Conservation (phyloP, 2,797 vertebrate species). For the Hoplostethus atlanticus region DNA sequence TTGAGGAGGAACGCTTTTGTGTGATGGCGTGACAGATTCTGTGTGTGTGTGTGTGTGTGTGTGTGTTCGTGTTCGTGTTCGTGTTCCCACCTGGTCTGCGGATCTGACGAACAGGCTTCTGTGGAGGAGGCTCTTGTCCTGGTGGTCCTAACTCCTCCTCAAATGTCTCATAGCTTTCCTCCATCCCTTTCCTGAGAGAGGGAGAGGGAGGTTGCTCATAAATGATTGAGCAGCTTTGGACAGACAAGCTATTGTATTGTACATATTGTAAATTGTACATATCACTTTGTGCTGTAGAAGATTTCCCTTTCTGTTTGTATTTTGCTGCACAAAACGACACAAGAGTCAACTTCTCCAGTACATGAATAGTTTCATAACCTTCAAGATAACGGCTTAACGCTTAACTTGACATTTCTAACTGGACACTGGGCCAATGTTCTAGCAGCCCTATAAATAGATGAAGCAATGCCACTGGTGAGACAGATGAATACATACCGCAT, state of each 20-base stretch:
- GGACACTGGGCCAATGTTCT: slow-evolving; percentile 69
- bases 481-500: slow-evolving; percentile 41
- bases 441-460: slow-evolving; percentile 77
- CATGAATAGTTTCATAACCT: slow-evolving; percentile 56
- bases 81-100: slow-evolving; percentile 74
- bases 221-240: background rate
- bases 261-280: background rate
- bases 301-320: slow-evolving; percentile 10
- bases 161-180: slow-evolving; percentile 84
- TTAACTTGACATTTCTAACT: slow-evolving; percentile 73
- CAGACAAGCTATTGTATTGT: background rate
- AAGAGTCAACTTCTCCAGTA: slow-evolving; percentile 46
- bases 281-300: background rate
- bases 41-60: slow-evolving; percentile 17
- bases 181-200: slow-evolving; percentile 68
- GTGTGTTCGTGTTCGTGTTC: slow-evolving; percentile 41
- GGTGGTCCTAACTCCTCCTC: slow-evolving; percentile 81
- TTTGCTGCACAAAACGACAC: slow-evolving; percentile 11
- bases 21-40: slow-evolving; percentile 39
- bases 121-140: slow-evolving; percentile 73
- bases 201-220: slow-evolving; percentile 6
- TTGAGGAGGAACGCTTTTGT: slow-evolving; percentile 38
- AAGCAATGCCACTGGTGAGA: slow-evolving; percentile 43
- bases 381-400: slow-evolving; percentile 66
- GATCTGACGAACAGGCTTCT: slow-evolving; percentile 76